These are phyloP conservation scores for Tromatobia lineatoria DNA, from an alignment of 2,888 invertebrate species.

Conservation along the genomic window DNA sequence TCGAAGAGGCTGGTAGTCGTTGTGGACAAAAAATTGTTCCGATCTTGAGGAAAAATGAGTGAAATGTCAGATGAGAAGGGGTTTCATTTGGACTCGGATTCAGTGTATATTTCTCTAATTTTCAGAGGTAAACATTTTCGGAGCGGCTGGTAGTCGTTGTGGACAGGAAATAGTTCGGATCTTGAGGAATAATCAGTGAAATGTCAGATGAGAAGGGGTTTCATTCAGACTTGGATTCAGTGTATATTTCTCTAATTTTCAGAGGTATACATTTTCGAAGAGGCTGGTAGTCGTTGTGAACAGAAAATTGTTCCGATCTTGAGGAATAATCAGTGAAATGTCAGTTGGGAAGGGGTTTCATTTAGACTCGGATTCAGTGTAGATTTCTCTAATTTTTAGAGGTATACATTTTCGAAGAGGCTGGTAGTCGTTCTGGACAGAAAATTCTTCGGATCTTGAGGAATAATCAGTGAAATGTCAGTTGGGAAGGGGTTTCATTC, in stretches of 20 bases:
- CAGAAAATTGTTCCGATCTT: not conserved
- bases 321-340: conserved; percentile 29
- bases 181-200: conserved; percentile 30
- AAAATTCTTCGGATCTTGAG: not conserved
- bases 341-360: conserved; percentile 2
- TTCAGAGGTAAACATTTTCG: conserved; percentile 16
- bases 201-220: not conserved
- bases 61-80: conserved; percentile 5
- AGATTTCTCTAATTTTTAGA: conserved; percentile 46
- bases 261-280: conserved; percentile 13
- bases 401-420: conserved; percentile 18
- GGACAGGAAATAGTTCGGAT: not conserved
- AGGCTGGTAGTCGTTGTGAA: not conserved
- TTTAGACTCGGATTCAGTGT: too few species aligned
- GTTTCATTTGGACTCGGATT: too few species aligned
- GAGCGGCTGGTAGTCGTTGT: not conserved
- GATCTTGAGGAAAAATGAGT: conserved; percentile 24
- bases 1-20: not conserved
- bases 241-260: conserved; percentile 49
- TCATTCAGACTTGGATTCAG: too few species aligned
- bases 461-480: conserved; percentile 27
- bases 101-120: conserved; percentile 53
- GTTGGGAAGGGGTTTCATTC: not conserved
- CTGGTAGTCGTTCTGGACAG: not conserved
- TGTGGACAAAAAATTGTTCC: not conserved